Evolutionary conservation across 2,888 invertebrate species (phyloP), one percentile per base, ranked within the genome.

Genomic region (Abrostola tripartita): DNA sequence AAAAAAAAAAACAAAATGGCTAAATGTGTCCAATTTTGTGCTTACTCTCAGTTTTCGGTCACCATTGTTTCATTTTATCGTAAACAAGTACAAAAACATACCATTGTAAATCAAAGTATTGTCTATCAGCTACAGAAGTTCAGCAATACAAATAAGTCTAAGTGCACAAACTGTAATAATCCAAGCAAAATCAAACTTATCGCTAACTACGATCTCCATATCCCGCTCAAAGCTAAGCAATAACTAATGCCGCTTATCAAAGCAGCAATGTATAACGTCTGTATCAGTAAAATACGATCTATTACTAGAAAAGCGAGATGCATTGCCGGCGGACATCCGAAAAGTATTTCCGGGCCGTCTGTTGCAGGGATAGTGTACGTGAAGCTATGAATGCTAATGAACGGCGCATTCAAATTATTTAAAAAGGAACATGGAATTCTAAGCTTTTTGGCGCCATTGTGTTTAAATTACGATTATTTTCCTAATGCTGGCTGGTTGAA

Each of bases 261-360:
- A 59, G 11, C 11, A 10, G 66, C 63, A 65, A 74, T 65, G 58
- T 60, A 67, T 64, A 54, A 61, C 37, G 62, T 64, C 11, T 35
- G 53, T 78, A 81, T 81, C 75, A 76, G 68, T 72, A 74, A 75
- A 80, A 78, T 75, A 58, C 67, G 70, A 83, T 82, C 73, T 79
- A 77, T 85, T 71, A 75, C 75, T 78, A 78, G 76, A 79, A 80
- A 81, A 79, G 74, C 77, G 81, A 79, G 77, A 81, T 83, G 78
- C 79, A 82, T 81, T 74, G 86, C 86, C 86, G 84, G 83, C 89
- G 90, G 91, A 91, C 82, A 85, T 91, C 91, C 91, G 88, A 84
- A 88, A 85, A 87, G 86, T 89, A 89, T 90, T 86, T 90, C 90
- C 89, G 85, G 85, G 62, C 74, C 79, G 85, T 84, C 82, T 86